Conservation (phyloP, 2,113 vertebrate genomes). For the Lophotis ruficrista region DNA sequence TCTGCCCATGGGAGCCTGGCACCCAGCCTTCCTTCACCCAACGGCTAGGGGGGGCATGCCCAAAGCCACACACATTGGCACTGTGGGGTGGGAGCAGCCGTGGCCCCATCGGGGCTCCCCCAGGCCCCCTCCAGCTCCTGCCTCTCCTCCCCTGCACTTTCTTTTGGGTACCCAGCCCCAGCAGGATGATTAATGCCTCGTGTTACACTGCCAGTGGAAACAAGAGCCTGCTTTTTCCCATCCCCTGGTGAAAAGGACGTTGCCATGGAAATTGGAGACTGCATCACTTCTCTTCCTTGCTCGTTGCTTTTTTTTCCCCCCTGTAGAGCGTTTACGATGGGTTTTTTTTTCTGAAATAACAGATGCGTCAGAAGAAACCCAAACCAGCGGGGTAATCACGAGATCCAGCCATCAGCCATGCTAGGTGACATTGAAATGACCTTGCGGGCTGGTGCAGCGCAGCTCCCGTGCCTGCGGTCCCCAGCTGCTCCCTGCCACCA, state of each 20-base stretch:
- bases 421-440: conserved; percentile 12
- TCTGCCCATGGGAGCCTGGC: fast-evolving
- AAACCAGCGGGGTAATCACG: not conserved
- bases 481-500: not conserved
- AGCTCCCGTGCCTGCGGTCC: not conserved
- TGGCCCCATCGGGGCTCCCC: not conserved
- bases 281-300: conserved; percentile 31
- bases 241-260: conserved; percentile 42
- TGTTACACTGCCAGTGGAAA: not conserved
- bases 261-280: conserved; percentile 65
- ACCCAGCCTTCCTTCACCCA: not conserved
- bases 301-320: not conserved
- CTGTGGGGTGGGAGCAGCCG: not conserved
- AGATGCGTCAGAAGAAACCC: conserved; percentile 29
- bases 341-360: conserved; percentile 4
- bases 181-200: conserved; percentile 4
- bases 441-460: not conserved
- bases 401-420: not conserved
- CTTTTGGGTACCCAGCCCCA: not conserved
- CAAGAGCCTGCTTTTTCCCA: conserved; percentile 52
- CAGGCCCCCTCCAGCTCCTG: not conserved
- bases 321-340: not conserved
- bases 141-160: not conserved
- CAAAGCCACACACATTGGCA: fast-evolving
- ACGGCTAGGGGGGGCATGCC: fast-evolving